Evolutionary conservation across 2,113 vertebrate genomes (phyloP).

Genomic region (Ochotona curzoniae): DNA sequence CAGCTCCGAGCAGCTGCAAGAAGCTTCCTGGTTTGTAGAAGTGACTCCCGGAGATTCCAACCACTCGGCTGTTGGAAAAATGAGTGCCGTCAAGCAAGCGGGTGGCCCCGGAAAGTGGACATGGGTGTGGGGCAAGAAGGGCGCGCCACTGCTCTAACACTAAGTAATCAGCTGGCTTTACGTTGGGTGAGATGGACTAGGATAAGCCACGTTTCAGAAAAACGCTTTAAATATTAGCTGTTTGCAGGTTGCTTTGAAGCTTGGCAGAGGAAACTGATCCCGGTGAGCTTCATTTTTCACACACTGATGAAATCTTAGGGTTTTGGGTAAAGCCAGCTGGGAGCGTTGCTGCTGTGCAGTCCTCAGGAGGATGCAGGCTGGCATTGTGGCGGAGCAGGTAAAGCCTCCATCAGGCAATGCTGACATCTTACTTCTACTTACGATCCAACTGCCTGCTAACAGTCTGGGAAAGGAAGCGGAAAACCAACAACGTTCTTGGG

Average conservation of each 20-base stretch:
- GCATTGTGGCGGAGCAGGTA: too few relatives aligned
- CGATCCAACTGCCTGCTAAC: too few relatives aligned
- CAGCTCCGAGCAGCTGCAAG: slow-evolving; percentile 61
- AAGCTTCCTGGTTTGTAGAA: slow-evolving; percentile 20
- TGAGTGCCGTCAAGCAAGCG: slow-evolving; percentile 30
- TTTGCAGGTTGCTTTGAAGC: slow-evolving; percentile 38
- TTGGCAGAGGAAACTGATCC: slow-evolving; percentile 34
- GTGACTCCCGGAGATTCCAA: slow-evolving; percentile 53
- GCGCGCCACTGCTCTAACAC: background rate
- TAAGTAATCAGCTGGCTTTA: slow-evolving; percentile 25
- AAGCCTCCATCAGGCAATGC: too few relatives aligned
- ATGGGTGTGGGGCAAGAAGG: too few relatives aligned
- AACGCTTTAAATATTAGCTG: slow-evolving; percentile 54
- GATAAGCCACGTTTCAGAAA: slow-evolving; percentile 12
- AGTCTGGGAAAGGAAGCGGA: too few relatives aligned
- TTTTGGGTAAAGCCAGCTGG: slow-evolving; percentile 30
- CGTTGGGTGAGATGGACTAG: background rate
- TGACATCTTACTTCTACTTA: too few relatives aligned
- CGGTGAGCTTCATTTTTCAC: slow-evolving; percentile 24
- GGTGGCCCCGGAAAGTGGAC: background rate
- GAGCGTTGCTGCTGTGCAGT: background rate
- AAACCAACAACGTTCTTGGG: too few relatives aligned
- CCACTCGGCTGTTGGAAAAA: background rate
- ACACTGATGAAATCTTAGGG: background rate
- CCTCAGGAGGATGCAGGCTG: background rate